Evolutionary conservation across 2,888 invertebrate species (phyloP).

Genomic region (Anthrax anthrax): DNA sequence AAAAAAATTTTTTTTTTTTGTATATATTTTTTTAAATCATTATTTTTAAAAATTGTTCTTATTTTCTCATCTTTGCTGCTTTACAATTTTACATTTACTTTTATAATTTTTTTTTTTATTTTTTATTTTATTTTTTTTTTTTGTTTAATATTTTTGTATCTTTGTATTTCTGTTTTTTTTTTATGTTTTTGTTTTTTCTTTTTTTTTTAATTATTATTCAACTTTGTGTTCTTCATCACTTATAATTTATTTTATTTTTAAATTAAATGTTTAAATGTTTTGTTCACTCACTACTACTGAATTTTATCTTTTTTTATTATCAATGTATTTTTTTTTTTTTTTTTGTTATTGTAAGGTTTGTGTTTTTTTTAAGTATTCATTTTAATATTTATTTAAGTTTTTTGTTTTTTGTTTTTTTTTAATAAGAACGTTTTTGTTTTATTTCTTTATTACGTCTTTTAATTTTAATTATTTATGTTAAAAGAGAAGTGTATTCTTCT

Average conservation of each 20-base stretch:
- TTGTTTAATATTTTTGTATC: constrained; percentile 13
- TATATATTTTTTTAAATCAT: constrained; percentile 6
- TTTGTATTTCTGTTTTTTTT: constrained; percentile 11
- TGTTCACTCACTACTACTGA: not conserved
- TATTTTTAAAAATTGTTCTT: constrained; percentile 7
- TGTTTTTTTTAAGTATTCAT: no score
- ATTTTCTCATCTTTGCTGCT: constrained; percentile 2
- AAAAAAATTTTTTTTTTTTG: constrained; percentile 1
- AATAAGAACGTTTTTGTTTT: no score
- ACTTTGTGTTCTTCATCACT: constrained; percentile 14
- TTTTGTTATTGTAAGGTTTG: constrained; percentile 8
- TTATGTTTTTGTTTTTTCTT: constrained; percentile 13
- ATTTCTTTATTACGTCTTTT: constrained; percentile 1
- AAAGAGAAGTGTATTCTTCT: no score
- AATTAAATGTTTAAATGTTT: not conserved
- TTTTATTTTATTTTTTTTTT: constrained; percentile 13
- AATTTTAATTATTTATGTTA: constrained; percentile 10
- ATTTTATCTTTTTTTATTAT: not conserved
- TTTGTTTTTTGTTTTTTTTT: constrained; percentile 10
- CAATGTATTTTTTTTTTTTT: constrained; percentile 8
- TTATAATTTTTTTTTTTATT: constrained; percentile 12
- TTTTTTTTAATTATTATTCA: constrained; percentile 13
- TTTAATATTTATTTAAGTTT: no score
- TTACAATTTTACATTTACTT: constrained; percentile 5
- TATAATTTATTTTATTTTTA: not conserved